Percentiles rank a stretch among this genome's conserved stretches.
Evolutionary conservation across 1,140 invertebrate genomes (phyloP).

Genomic region (Eumaeus atala): DNA sequence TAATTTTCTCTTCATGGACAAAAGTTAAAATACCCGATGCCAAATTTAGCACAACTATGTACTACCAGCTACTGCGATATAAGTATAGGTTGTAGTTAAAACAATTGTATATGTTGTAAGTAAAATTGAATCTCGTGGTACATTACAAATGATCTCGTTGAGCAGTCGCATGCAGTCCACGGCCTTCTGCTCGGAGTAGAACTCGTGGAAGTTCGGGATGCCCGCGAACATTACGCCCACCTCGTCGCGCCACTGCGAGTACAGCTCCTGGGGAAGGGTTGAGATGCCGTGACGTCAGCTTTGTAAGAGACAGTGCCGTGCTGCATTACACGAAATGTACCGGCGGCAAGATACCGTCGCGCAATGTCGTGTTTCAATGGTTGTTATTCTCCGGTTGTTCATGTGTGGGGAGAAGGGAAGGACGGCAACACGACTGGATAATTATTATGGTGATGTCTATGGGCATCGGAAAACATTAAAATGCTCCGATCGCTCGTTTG

Average conservation of each 20-base stretch:
- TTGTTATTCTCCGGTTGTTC: too few relatives aligned
- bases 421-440: too few relatives aligned
- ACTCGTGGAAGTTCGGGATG: conserved; percentile 98
- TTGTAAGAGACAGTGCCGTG: not conserved
- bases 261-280: conserved; percentile 85
- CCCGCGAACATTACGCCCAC: conserved; percentile 98
- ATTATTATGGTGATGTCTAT: too few relatives aligned
- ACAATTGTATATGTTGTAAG: not conserved
- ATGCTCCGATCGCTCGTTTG: too few relatives aligned
- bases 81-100: not conserved
- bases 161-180: conserved; percentile 97
- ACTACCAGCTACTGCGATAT: too few relatives aligned
- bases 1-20: not conserved
- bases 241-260: conserved; percentile 93
- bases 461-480: too few relatives aligned
- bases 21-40: too few relatives aligned
- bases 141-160: conserved; percentile 96
- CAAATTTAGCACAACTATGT: too few relatives aligned
- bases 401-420: too few relatives aligned
- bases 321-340: too few relatives aligned
- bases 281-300: not conserved
- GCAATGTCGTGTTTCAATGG: too few relatives aligned
- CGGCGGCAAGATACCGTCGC: too few relatives aligned
- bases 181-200: conserved; percentile 98
- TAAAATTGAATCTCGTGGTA: conserved; percentile 34